Base-by-base conservation (phyloP, 2,113 vertebrate genomes). In the Cryptomyrus ogoouensis region DNA sequence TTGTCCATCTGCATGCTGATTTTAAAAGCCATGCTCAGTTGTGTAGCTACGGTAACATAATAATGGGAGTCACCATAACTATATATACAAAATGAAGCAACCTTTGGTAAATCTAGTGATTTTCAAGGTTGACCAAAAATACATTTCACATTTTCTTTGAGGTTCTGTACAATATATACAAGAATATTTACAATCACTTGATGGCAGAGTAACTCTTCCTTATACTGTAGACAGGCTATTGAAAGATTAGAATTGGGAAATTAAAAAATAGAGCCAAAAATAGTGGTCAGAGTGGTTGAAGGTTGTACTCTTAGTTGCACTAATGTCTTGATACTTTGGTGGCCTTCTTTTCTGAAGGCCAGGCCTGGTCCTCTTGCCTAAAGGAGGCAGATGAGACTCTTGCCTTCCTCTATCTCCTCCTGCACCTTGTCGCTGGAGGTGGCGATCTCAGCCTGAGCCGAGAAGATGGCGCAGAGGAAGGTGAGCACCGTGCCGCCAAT, bases 381-480 rank as follows among this genome's bases (percentile, higher is more conserved):
- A 91, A 97, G 96, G 92, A 98, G 96, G 92, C 97, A 98, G 92
- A 98, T 96, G 21, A 98, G 97, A 90, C 94, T 97, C 92, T 97
- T 97, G 89, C 97, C 97, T 92, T 97, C 97, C 94, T 97, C 97
- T 4, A 98, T 97, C 94, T 97, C 97, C 91, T 98, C 97, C 92
- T 97, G 97, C 52, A 97, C 97, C 95, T 97, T 97, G 95, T 98
- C 97, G 89, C 97, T 97, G 91, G 97, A 98, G 21, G 97, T 97
- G 83, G 97, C 97, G 9, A 97, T 97, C 93, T 97, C 97, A 56
- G 97, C 97, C 92, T 97, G 97, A 0, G 97, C 97, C 0, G 97
- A 97, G 93, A 97, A 96, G 93, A 97, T 95, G 0, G 97, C 97
- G 39, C 97, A 97, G 94, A 97, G 93, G 94, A 98, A 98, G 0